Evolutionary conservation across 2,888 invertebrate genomes (phyloP), one percentile per base, ranked within the genome.

Genomic region (Tyria jacobaeae): DNA sequence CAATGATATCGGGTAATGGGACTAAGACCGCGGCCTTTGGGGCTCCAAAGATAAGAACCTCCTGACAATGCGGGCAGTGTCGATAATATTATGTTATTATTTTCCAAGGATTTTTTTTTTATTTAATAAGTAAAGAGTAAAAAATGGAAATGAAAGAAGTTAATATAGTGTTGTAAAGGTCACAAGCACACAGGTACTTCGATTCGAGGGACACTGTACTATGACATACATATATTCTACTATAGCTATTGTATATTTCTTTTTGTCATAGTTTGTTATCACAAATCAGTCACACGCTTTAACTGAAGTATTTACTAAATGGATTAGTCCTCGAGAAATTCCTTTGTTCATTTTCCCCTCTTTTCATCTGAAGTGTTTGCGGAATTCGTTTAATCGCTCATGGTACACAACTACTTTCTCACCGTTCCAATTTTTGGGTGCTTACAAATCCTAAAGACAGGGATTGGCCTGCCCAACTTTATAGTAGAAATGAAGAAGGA

Each of bases 381-480:
- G 27, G 37, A 53, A 48, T 53, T 37, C 53, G 25, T 59, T 35
- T 53, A 48, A 53, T 48, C n/a, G 47, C 48, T 53, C 39, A 47
- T 59, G 47, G 31, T 17, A 31, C 41, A 52, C 48, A 50, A 39
- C 56, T 56, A 17, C 24, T n/a, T n/a, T n/a, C n/a, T 35, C n/a
- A 9, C 52, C 50, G 57, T 60, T 57, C 3, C 47, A 56, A 51
- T 60, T 63, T 47, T 57, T 27, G n/a, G n/a, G n/a, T n/a, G n/a
- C n/a, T n/a, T n/a, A n/a, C n/a, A n/a, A n/a, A n/a, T n/a, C n/a
- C n/a, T n/a, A n/a, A n/a, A n/a, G n/a, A n/a, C n/a, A n/a, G n/a
- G n/a, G n/a, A n/a, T n/a, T n/a, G n/a, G 34, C 31, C 53, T 35
- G 2, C 34, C 17, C 27, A 31, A 49, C 27, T 47, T 25, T 50